phyloP scores from a whole-genome alignment of 35 echinoderm and acorn worm species.

The Apostichopus parvimensis region DNA sequence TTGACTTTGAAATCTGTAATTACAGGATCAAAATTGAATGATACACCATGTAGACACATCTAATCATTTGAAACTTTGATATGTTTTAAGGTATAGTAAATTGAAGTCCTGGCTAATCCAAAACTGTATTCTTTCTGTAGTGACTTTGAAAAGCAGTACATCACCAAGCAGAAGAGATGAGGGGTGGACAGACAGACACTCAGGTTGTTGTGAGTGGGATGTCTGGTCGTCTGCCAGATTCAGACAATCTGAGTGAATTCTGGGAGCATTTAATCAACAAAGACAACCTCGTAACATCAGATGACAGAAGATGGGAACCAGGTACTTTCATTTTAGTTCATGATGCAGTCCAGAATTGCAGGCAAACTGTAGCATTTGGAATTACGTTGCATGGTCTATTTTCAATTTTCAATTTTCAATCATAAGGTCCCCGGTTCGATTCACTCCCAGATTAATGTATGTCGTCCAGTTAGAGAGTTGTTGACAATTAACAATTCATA shows the following conservation, averaged over 20 bases:
- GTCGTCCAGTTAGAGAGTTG: no score
- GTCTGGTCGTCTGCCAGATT: constrained; percentile 78
- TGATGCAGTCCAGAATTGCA: not conserved
- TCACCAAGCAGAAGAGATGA: not conserved
- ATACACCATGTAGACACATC: no score
- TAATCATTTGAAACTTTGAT: no score
- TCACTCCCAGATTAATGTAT: no score
- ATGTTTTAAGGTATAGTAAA: no score
- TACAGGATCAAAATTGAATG: no score
- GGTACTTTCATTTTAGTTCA: constrained; percentile 45
- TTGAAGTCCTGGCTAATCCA: no score
- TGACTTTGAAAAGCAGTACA: not conserved
- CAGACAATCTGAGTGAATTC: constrained; percentile 86
- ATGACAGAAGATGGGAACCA: constrained; percentile 92
- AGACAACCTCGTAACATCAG: constrained; percentile 80
- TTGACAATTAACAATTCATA: no score
- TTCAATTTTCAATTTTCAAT: no score
- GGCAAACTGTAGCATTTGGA: not conserved
- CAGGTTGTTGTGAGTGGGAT: constrained; percentile 79
- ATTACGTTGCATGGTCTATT: no score
- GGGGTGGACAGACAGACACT: not conserved
- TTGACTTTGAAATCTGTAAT: no score
- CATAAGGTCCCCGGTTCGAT: no score
- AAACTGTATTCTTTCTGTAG: not conserved
- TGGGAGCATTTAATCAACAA: constrained; percentile 87